Evolutionary conservation across 2,113 vertebrate genomes (phyloP).

Genomic region (Pangasianodon gigas): DNA sequence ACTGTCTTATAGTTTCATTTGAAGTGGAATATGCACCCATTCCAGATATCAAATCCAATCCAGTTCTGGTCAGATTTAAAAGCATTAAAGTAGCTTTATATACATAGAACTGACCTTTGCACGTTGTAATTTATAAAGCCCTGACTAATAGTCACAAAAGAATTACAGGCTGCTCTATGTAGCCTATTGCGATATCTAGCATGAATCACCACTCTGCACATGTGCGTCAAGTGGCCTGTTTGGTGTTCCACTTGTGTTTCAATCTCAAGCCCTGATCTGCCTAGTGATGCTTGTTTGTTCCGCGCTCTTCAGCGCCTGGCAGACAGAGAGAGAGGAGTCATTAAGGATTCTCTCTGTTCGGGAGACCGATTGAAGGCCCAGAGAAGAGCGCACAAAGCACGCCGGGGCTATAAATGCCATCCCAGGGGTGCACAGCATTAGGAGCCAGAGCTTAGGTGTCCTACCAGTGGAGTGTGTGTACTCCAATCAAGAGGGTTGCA

Average conservation of each 20-base stretch:
- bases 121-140: neutral
- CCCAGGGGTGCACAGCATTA: conserved; percentile 48
- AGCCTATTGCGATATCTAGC: conserved; percentile 31
- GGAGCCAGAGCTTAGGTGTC: conserved; percentile 34
- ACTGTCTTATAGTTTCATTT: no score
- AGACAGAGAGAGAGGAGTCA: conserved; percentile 40
- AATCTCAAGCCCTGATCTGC: conserved; percentile 28
- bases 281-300: conserved; percentile 47
- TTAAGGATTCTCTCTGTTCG: conserved; percentile 60
- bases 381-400: conserved; percentile 48
- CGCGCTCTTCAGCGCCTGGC: conserved; percentile 29
- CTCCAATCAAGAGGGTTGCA: conserved; percentile 22
- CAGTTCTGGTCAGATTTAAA: neutral
- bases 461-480: conserved; percentile 39
- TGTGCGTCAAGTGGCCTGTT: conserved; percentile 51
- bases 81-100: neutral
- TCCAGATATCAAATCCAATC: neutral
- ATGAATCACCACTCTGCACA: conserved; percentile 50
- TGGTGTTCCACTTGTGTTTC: conserved; percentile 53
- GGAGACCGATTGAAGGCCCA: conserved; percentile 52
- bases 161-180: neutral
- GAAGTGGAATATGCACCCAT: no score
- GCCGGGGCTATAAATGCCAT: conserved; percentile 55
- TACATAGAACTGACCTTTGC: neutral
- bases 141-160: conserved; percentile 25